Evolutionary conservation across 2,888 invertebrate species (phyloP).

Genomic region (Mesorhabditis sp.): DNA sequence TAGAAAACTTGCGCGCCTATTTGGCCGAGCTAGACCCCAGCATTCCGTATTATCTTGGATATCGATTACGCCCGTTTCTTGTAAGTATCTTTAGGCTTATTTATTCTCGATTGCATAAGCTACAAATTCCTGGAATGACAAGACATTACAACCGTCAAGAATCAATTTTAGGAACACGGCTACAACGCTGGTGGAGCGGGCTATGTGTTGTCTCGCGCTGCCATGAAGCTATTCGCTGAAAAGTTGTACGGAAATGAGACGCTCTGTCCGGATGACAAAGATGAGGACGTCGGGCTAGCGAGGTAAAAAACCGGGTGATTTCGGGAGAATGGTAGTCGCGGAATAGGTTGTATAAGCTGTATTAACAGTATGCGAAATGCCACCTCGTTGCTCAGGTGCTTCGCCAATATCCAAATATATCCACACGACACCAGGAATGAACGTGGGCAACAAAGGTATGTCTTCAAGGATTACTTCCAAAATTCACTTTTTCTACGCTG

Average conservation of each 20-base stretch:
- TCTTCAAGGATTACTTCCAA: too few relatives aligned
- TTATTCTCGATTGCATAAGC: background rate
- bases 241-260: constrained; percentile 20
- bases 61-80: constrained; percentile 23
- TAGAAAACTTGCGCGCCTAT: constrained; percentile 23
- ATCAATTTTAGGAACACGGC: constrained; percentile 19
- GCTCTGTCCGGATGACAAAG: constrained; percentile 22
- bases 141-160: background rate
- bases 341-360: background rate
- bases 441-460: constrained; percentile 16
- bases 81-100: constrained; percentile 7
- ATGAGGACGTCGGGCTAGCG: constrained; percentile 33
- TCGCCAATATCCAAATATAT: constrained; percentile 20
- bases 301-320: background rate
- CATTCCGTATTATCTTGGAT: constrained; percentile 26
- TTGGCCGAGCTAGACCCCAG: constrained; percentile 19
- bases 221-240: constrained; percentile 22
- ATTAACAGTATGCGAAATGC: background rate
- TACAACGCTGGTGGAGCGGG: constrained; percentile 32
- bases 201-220: constrained; percentile 26
- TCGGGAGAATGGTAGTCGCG: too few relatives aligned
- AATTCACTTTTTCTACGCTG: too few relatives aligned
- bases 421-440: constrained; percentile 27
- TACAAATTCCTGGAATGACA: background rate
- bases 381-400: constrained; percentile 12